Conservation (phyloP, 2,888 invertebrate species). For the Germaria angustata region DNA sequence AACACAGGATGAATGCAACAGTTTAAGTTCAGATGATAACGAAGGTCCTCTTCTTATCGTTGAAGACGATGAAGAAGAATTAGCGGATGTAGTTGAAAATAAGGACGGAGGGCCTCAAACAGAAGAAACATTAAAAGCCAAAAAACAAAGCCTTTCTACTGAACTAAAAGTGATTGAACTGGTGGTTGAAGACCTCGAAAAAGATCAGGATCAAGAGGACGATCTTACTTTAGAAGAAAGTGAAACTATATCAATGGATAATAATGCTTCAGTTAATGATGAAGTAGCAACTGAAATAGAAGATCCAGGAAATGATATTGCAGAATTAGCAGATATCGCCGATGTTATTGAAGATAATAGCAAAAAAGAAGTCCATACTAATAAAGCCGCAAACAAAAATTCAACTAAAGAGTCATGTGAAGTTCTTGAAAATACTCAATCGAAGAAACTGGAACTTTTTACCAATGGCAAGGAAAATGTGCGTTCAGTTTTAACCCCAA, state of each 20-base stretch:
- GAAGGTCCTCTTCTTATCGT: slow-evolving; percentile 69
- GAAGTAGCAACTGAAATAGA: slow-evolving; percentile 65
- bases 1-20: slow-evolving; percentile 68
- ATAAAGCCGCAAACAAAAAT: background rate
- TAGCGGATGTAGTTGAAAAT: slow-evolving; percentile 35
- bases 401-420: background rate
- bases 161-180: slow-evolving; percentile 10
- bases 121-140: background rate
- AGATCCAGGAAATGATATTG: slow-evolving; percentile 49
- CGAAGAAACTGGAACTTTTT: background rate
- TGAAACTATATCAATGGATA: slow-evolving; percentile 70
- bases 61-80: slow-evolving; percentile 68
- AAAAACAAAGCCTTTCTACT: slow-evolving; percentile 8
- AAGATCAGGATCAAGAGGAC: slow-evolving; percentile 53
- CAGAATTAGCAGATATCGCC: slow-evolving; percentile 39
- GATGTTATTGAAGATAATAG: slow-evolving; percentile 10
- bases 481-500: background rate
- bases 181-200: slow-evolving; percentile 22
- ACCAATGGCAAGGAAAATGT: slow-evolving; percentile 32
- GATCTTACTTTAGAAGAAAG: slow-evolving; percentile 68
- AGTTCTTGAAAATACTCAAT: background rate
- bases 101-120: slow-evolving; percentile 16
- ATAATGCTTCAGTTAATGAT: slow-evolving; percentile 68
- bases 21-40: slow-evolving; percentile 68
- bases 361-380: background rate